phyloP scores from a whole-genome alignment of 2,888 invertebrate species.

The Mythimna vitellina region DNA sequence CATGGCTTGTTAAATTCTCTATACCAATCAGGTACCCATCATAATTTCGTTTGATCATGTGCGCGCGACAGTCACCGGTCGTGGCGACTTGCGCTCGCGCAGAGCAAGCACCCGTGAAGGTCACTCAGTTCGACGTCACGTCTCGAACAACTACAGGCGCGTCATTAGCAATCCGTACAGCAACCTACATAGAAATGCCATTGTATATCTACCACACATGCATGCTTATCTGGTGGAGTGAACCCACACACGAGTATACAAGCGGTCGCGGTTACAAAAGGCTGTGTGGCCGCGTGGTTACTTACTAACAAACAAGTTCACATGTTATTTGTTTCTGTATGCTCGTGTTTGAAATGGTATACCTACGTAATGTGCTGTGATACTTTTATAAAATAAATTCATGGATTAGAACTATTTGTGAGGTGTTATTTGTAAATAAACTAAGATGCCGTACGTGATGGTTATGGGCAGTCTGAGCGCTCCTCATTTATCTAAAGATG shows the following conservation, averaged over 20 bases:
- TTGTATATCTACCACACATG: conserved; percentile 69
- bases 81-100: conserved; percentile 67
- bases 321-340: conserved; percentile 26
- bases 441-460: conserved; percentile 88
- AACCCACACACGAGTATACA: conserved; percentile 81
- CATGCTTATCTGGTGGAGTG: conserved; percentile 79
- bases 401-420: conserved; percentile 23
- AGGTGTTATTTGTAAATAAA: conserved; percentile 54
- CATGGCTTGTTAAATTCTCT: not conserved
- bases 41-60: conserved; percentile 43
- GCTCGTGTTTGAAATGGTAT: conserved; percentile 72
- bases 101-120: conserved; percentile 85
- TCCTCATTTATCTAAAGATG: conserved; percentile 85
- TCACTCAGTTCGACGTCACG: conserved; percentile 81
- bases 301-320: conserved; percentile 52
- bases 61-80: conserved; percentile 44
- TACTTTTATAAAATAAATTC: conserved; percentile 49
- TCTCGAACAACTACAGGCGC: conserved; percentile 71
- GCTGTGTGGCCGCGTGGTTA: conserved; percentile 71
- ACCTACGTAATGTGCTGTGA: conserved; percentile 69
- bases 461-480: conserved; percentile 87
- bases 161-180: conserved; percentile 63
- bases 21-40: not conserved
- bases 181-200: conserved; percentile 65
- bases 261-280: conserved; percentile 72